Evolutionary conservation across 2,888 invertebrate genomes (phyloP), one percentile per base, ranked within the genome.

Genomic region (Ormia ochracea): DNA sequence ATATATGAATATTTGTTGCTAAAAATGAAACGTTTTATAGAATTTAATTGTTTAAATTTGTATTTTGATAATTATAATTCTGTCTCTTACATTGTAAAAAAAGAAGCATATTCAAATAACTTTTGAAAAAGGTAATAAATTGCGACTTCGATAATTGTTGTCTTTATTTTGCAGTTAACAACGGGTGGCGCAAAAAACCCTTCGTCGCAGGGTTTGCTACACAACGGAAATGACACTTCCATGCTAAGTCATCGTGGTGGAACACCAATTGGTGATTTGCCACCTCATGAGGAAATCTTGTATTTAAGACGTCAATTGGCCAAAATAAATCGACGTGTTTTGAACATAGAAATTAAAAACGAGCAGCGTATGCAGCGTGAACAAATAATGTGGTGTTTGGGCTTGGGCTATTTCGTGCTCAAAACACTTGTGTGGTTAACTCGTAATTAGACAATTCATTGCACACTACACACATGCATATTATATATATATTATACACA

Each of bases 371-470:
- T 95, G 85, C 96, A 97, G 87, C 93, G 95, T 83, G 97, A 98
- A 86, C 94, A 96, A 87, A 93, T 96, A 84, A 91, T 96, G 54
- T 96, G 95, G 87, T 95, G 95, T 76, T 90, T 96, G 84, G 95
- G 96, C 28, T 91, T 97, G 84, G 94, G 96, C 31, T 97, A 97
- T 89, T 93, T 97, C 88, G 91, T 96, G 83, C 91, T 96, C 83
- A 97, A 97, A 91, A 93, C 96, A 63, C 93, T 96, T 83, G 92
- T 95, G 84, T 96, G 96, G 96, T 91, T 96, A 84, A 93, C 92
- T 86, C 91, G 92, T 84, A 91, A 91, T 83, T 92, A 90, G 82
- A 52, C 4, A 31, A 78, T 21, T 36, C 28, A 66, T 26, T 36
- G 36, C 14, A 23, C 14, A 28, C 28, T 2, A 28, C n/a, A 36